Percentiles rank a stretch among this genome's conserved stretches.
phyloP scores from a whole-genome alignment of 2,113 vertebrate species.

The Phylloscopus trochilus region DNA sequence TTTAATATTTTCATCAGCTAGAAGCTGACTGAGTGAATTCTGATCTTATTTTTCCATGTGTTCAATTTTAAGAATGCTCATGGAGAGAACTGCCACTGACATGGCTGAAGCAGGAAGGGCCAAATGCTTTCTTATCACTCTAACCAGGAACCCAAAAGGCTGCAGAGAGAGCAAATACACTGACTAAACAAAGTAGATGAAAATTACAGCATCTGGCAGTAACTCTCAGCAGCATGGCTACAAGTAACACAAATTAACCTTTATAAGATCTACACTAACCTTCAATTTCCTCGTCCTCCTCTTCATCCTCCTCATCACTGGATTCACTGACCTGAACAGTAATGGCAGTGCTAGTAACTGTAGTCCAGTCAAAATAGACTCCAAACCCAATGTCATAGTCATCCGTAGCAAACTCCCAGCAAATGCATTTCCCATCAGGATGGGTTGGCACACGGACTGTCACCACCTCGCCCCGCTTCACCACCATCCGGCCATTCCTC shows the following conservation, averaged over 20 bases:
- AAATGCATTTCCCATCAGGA: conserved; percentile 89
- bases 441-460: conserved; percentile 93
- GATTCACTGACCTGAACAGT: conserved; percentile 98
- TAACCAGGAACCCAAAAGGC: neutral
- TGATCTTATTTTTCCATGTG: neutral
- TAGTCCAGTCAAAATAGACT: conserved; percentile 96
- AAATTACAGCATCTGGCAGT: neutral
- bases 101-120: neutral
- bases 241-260: neutral
- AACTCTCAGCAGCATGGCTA: neutral
- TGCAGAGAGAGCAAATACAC: neutral
- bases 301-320: conserved; percentile 96
- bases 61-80: neutral
- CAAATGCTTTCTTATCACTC: neutral
- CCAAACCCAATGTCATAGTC: conserved; percentile 97
- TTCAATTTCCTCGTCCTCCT: conserved; percentile 86
- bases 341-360: conserved; percentile 89
- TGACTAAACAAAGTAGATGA: neutral
- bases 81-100: neutral
- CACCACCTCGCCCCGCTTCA: conserved; percentile 94
- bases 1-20: neutral
- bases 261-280: conserved; percentile 67
- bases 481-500: conserved; percentile 88
- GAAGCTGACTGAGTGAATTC: neutral
- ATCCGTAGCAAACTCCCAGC: conserved; percentile 98